A percentile compares a stretch with the other conserved stretches of the same genome.
Conservation (phyloP, 1,140 invertebrate genomes). For the Galendromus occidentalis region DNA sequence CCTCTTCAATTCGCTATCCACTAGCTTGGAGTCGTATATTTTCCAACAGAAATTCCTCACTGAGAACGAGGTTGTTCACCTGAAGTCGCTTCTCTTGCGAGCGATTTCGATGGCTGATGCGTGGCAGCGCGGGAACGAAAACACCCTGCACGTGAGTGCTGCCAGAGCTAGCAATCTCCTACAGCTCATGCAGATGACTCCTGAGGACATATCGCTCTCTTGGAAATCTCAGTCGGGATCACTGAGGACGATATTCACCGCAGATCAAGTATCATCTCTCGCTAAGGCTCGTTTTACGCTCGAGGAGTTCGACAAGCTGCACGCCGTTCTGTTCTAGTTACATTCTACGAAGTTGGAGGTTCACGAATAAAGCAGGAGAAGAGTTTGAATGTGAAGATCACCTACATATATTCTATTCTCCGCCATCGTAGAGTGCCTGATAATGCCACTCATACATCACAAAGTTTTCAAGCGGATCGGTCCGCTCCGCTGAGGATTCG, state of each 20-base stretch:
- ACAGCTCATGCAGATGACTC: neutral
- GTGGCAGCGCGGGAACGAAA: neutral
- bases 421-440: no score
- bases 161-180: neutral
- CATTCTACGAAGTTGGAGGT: no score
- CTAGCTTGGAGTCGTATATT: neutral
- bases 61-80: neutral
- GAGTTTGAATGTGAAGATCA: no score
- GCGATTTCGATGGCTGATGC: neutral
- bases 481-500: no score
- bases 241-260: neutral
- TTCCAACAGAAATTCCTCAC: slow-evolving; percentile 9
- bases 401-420: no score
- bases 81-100: neutral
- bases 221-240: neutral
- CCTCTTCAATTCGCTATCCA: neutral
- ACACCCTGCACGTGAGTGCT: neutral
- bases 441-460: no score
- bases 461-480: no score
- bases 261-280: neutral
- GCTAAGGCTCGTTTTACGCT: neutral
- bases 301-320: slow-evolving; percentile 5
- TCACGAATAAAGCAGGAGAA: no score
- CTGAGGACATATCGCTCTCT: neutral
- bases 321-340: neutral